phyloP scores from a whole-genome alignment of 2,797 vertebrate species.

The Dicrostonyx torquatus region DNA sequence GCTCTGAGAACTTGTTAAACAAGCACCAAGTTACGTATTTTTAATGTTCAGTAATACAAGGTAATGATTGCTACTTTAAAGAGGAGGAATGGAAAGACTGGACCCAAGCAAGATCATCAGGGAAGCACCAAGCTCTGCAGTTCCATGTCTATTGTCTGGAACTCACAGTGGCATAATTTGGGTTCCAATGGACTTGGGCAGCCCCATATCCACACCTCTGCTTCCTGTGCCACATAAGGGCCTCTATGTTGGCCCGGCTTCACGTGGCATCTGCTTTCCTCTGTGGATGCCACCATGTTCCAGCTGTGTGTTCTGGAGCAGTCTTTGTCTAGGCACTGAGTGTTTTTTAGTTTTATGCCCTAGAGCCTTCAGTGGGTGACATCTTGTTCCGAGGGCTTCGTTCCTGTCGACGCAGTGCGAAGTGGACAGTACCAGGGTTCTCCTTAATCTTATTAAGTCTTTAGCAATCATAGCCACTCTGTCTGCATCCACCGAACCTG shows the following conservation, averaged over 20 bases:
- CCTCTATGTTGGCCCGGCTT: background rate
- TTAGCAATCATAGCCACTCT: background rate
- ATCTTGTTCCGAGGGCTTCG: background rate
- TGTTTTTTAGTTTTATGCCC: background rate
- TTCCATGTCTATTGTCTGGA: background rate
- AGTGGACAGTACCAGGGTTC: background rate
- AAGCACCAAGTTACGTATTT: background rate
- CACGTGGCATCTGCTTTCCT: no score
- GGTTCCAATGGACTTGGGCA: background rate
- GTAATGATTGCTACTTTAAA: background rate
- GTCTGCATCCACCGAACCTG: background rate
- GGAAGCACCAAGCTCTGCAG: background rate
- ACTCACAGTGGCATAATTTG: background rate
- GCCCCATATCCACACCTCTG: background rate
- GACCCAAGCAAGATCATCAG: background rate
- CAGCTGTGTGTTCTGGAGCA: background rate
- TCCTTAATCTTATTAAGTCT: background rate
- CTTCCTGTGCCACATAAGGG: background rate
- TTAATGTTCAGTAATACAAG: background rate
- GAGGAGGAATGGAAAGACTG: background rate
- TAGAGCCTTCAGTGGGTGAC: background rate
- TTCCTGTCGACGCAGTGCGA: background rate
- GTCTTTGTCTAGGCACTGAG: background rate
- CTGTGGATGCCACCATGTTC: background rate
- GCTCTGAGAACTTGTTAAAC: background rate